Conservation (phyloP, 2,113 vertebrate species). For the Sorex fumeus region DNA sequence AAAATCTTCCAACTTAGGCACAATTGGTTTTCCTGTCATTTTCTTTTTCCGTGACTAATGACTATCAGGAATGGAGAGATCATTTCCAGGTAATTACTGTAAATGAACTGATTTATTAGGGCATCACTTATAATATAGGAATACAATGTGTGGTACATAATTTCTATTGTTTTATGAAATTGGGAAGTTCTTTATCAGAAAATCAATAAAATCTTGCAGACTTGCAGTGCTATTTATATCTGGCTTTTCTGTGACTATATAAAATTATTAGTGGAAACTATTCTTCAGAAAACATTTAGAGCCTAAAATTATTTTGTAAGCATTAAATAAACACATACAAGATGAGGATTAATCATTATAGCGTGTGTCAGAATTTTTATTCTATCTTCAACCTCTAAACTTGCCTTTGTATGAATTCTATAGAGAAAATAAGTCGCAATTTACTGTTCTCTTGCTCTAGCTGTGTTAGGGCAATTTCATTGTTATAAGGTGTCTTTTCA, state of each 20-base stretch:
- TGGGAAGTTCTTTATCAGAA: slow-evolving; percentile 77
- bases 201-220: slow-evolving; percentile 81
- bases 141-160: slow-evolving; percentile 31
- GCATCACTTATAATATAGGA: slow-evolving; percentile 65
- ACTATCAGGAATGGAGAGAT: slow-evolving; percentile 69
- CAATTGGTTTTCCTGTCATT: slow-evolving; percentile 77
- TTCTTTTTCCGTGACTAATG: slow-evolving; percentile 82
- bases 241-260: slow-evolving; percentile 3
- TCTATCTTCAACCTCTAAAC: not conserved
- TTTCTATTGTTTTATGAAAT: slow-evolving; percentile 76
- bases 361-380: not conserved
- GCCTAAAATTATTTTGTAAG: slow-evolving; percentile 21
- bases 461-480: not conserved
- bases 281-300: slow-evolving; percentile 60
- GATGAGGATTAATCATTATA: slow-evolving; percentile 32
- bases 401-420: not conserved
- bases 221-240: slow-evolving; percentile 52
- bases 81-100: slow-evolving; percentile 82
- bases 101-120: slow-evolving; percentile 80
- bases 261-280: slow-evolving; percentile 54
- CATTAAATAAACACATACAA: slow-evolving; percentile 34
- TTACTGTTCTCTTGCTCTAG: not conserved
- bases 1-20: slow-evolving; percentile 76
- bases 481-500: slow-evolving; percentile 29
- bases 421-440: not conserved